Conservation (phyloP, 2,113 vertebrate genomes). For the Mus spicilegus region DNA sequence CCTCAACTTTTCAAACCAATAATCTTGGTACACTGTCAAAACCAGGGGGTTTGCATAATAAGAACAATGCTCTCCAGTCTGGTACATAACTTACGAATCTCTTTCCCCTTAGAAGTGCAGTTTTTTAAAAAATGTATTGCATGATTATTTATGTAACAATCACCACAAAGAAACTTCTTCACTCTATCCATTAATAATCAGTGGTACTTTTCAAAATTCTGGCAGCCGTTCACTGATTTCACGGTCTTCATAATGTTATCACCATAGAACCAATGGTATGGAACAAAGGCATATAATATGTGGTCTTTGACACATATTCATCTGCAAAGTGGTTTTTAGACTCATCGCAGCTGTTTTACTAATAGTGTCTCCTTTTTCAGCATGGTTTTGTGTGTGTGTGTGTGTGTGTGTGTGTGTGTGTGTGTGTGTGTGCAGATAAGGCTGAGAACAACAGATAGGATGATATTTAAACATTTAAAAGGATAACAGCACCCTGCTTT, state of each 20-base stretch:
- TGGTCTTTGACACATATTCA: background rate
- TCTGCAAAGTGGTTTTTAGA: background rate
- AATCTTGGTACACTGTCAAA: conserved; percentile 43
- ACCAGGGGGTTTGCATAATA: background rate
- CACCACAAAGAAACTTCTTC: background rate
- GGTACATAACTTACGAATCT: background rate
- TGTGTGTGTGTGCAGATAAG: background rate
- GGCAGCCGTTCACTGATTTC: background rate
- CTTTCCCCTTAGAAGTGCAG: background rate
- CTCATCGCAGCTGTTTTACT: background rate
- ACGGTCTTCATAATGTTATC: background rate
- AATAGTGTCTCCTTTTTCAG: background rate
- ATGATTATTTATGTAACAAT: background rate
- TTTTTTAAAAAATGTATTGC: background rate
- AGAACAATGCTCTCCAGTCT: background rate
- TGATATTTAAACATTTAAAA: conserved; percentile 15
- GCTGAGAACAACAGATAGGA: background rate
- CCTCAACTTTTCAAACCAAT: background rate
- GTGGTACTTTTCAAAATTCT: background rate
- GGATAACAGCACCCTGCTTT: background rate
- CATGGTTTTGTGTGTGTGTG: too few species aligned
- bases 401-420: background rate
- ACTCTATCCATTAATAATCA: background rate
- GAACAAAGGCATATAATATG: background rate
- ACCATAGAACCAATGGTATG: background rate